phyloP scores from a whole-genome alignment of 53 echinoderm and acorn worm genomes.

The Antedon mediterranea region DNA sequence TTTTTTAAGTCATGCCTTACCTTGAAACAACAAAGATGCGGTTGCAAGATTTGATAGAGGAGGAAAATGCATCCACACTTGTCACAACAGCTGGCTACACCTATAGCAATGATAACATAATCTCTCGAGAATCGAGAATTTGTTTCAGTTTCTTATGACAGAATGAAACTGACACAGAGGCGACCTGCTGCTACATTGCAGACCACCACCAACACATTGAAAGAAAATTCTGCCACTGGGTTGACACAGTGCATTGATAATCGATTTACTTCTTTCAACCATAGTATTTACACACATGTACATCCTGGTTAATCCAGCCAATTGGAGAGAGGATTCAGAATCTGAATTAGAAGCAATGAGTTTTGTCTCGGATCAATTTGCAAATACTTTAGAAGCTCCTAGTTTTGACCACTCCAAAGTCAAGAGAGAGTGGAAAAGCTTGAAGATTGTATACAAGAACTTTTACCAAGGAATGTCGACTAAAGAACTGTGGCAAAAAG shows the following conservation, averaged over 20 bases:
- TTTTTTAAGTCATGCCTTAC: neutral
- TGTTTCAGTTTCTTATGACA: too few relatives aligned
- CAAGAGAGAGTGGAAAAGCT: slow-evolving; percentile 25
- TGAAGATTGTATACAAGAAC: slow-evolving; percentile 13
- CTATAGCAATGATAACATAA: too few relatives aligned
- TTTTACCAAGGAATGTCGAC: slow-evolving; percentile 16
- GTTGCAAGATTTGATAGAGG: too few relatives aligned
- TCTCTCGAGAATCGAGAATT: too few relatives aligned
- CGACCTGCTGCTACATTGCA: too few relatives aligned
- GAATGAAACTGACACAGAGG: too few relatives aligned
- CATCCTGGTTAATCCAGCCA: slow-evolving; percentile 30
- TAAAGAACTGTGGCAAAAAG: slow-evolving; percentile 5
- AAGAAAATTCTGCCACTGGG: slow-evolving; percentile 5
- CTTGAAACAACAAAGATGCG: neutral
- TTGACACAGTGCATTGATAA: slow-evolving; percentile 18
- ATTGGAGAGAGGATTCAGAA: slow-evolving; percentile 20
- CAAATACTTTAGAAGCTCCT: slow-evolving; percentile 15
- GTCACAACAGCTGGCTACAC: too few relatives aligned
- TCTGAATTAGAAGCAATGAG: slow-evolving; percentile 21
- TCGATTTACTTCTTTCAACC: too few relatives aligned
- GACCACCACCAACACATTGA: neutral
- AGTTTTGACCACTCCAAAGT: slow-evolving; percentile 15
- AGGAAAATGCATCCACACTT: too few relatives aligned
- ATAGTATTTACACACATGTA: neutral
- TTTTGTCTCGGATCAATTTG: slow-evolving; percentile 19